Evolutionary conservation across 1,140 invertebrate species (phyloP), one percentile per base, ranked within the genome.

Genomic region (Bombus breviceps): DNA sequence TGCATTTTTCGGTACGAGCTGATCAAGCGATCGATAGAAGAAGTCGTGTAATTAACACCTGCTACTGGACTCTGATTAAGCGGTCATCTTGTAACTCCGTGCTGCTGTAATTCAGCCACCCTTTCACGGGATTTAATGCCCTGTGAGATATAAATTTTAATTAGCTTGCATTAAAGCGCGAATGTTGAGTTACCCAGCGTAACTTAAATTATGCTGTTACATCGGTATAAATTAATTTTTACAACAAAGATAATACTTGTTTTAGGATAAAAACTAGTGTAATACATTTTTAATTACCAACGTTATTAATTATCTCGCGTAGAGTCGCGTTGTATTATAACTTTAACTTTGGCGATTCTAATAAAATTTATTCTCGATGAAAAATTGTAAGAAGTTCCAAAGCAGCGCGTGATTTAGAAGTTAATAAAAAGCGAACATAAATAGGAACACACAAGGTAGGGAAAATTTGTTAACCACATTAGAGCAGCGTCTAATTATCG

Each of bases 401-500:
- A 10, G 47, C 15, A 25, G 0, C 41, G 37, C n/a, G 28, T n/a
- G 6, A 12, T 18, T 8, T 15, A 8, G 18, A 32, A 22, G 18
- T 47, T 64, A n/a, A 47, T 34, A 74, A 43, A 82, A 73, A 47
- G 22, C 28, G 59, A n/a, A 6, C 22, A 18, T 37, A 83, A 66
- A 83, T n/a, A 82, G 32, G 37, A 39, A 32, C n/a, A 53, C 12
- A 32, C 12, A 25, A 22, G 32, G 25, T 41, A 34, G 37, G 9
- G 3, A 22, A 37, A 69, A 78, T 71, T 77, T 57, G 34, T 69
- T 69, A 53, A 53, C 64, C 34, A 32, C 12, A 15, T 12, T 28
- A 28, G n/a, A 71, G 10, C 10, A 82, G 32, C 81, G 75, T 72
- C 79, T 84, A 79, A 79, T 79, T 84, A 79, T 37, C 25, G 32